Percentiles rank a stretch among this genome's conserved stretches.
phyloP scores from a whole-genome alignment of 2,888 invertebrate species.

The Perdita meconis region DNA sequence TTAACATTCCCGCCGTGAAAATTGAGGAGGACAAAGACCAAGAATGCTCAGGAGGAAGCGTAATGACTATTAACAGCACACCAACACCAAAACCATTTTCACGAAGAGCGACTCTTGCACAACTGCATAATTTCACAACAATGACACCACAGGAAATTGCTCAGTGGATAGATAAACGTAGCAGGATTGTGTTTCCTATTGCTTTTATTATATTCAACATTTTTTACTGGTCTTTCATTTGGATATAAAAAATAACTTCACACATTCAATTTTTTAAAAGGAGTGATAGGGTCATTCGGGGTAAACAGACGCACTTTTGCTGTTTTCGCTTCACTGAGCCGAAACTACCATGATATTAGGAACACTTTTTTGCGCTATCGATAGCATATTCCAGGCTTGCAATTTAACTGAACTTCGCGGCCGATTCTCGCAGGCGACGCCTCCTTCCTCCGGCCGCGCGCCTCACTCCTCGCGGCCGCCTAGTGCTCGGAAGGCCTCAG shows the following conservation, averaged over 20 bases:
- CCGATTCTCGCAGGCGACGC: too few relatives aligned
- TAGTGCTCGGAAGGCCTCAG: too few relatives aligned
- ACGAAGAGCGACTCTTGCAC: constrained; percentile 79
- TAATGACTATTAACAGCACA: constrained; percentile 79
- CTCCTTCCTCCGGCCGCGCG: too few relatives aligned
- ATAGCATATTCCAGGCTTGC: too few relatives aligned
- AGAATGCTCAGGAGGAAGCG: constrained; percentile 76
- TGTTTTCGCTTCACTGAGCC: too few relatives aligned
- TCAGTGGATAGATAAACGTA: constrained; percentile 93
- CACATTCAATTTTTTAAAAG: too few relatives aligned
- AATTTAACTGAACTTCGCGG: too few relatives aligned
- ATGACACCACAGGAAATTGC: constrained; percentile 96
- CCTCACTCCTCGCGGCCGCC: too few relatives aligned
- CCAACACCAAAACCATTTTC: constrained; percentile 76
- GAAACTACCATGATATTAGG: too few relatives aligned
- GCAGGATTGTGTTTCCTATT: constrained; percentile 91
- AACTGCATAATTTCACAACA: constrained; percentile 86
- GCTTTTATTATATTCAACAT: constrained; percentile 92
- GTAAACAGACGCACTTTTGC: too few relatives aligned
- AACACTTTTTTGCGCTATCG: too few relatives aligned
- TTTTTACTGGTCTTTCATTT: constrained; percentile 92
- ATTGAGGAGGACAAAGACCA: constrained; percentile 88
- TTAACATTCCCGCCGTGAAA: constrained; percentile 89
- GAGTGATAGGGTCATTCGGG: too few relatives aligned
- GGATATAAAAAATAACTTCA: constrained; percentile 77